Base-by-base conservation (phyloP, 2,888 invertebrate genomes). In the Lottia scabra region DNA sequence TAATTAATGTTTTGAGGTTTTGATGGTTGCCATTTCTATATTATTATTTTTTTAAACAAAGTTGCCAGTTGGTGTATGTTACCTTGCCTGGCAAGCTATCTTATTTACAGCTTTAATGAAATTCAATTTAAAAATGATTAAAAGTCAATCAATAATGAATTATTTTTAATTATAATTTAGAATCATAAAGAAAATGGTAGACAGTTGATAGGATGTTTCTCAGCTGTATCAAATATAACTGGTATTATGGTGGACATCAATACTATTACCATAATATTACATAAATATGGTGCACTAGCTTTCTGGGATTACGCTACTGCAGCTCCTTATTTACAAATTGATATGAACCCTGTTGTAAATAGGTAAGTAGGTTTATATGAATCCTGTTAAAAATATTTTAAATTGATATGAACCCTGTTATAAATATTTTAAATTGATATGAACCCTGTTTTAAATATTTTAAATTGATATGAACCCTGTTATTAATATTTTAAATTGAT, bases 301-400 rank as follows among this genome's bases (percentile, higher is more conserved):
- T 94, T 97, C 85, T 97, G 96, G 96, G 96, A 97, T 89, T 96
- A 95, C 87, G 95, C 96, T 10, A 92, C 95, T 4, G 95, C 95
- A 5, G 93, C 92, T 26, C 95, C 96, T 0, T 94, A 94, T 84
- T 92, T 94, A 0, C 91, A 92, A 23, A 92, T 96, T 72, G 94
- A 95, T 83, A 95, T 96, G 94, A 96, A 97, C 87, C 95, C 96
- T 0, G 91, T 93, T 15, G 90, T 93, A 44, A 91, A 92, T 4
- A 94, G 94, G 46, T 93, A 93, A 63, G 70, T 38, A 69, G 56
- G 46, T 63, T 38, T 27, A 8, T 38, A 38, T 38, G 10, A 38
- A 62, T 8, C 62, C 62, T 12, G 62, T 10, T 62, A 62, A 13
- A 26, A 23, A 56, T n/a, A 23, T 5, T 38, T 8, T 10, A 38